Evolutionary conservation across 53 echinoderm and acorn worm species (phyloP), one percentile per base, ranked within the genome.

Genomic region (Temnopleurus reevesii): DNA sequence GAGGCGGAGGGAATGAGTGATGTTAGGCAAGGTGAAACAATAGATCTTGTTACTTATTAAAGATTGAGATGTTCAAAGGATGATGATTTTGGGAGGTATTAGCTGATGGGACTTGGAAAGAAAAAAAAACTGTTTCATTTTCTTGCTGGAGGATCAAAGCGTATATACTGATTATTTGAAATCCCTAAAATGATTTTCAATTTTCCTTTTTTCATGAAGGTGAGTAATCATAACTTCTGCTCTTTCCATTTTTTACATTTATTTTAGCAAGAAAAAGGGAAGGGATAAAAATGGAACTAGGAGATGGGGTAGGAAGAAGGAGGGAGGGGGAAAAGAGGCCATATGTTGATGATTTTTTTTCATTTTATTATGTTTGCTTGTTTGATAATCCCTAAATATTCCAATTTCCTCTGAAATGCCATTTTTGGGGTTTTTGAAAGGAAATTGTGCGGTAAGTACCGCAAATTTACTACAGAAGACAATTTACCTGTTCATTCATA

Each of bases 401-500:
- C 9, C 41, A 38, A 41, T 71, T 71, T 71, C 36, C 38, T 41
- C 19, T 38, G 71, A 71, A 71, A 71, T 71, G 21, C 15, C 71
- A 43, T 38, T 71, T 71, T 71, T 23, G 6, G 41, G 71, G 41
- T 41, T 71, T 58, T 71, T 38, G 71, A n/a, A 41, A 71, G 71
- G 71, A 71, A 71, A 71, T 71, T 34, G 41, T 71, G 6, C 4
- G 36, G 41, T 71, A 71, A 71, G 41, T 71, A 71, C 71, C 71
- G 71, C 71, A 71, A 71, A 71, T 71, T 12, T 1, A 34, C 43
- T 41, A 71, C 33, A 63, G 63, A 63, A 63, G 18, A 31, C 63
- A 31, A 63, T 63, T 63, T 63, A 63, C 63, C 17, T 10, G n/a
- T 41, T 15, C 71, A 71, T 71, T 71, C 71, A 71, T 71, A 71